Evolutionary conservation across 2,888 invertebrate genomes (phyloP), one percentile per base, ranked within the genome.

Genomic region (Acronicta leporina): DNA sequence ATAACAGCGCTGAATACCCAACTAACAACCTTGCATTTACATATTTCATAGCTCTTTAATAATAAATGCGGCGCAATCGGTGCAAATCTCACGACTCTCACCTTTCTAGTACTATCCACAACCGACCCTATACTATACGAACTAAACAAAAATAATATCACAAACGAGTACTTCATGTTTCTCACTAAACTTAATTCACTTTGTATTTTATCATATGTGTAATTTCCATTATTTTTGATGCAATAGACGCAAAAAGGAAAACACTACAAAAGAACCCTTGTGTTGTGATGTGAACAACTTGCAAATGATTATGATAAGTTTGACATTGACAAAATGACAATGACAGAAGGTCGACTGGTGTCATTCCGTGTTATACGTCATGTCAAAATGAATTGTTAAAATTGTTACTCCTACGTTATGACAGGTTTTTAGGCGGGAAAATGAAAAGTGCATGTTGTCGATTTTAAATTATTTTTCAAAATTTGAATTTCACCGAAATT

Each of bases 61-160:
- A 76, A 77, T 80, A 68, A 83, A 83, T 83, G 77, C 65, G 73
- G 70, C 82, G 75, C 81, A 84, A 75, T 82, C 76, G 77, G 74
- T 67, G 72, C 60, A 40, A 64, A 67, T 81, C 81, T 80, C 82
- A 82, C 38, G 38, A 60, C 61, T 47, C 80, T 83, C 80, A 91
- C 93, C 92, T 92, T 90, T 83, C 82, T 87, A 77, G 86, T 86
- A 77, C 88, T 86, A 76, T 89, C 86, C 67, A 88, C 85, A 76
- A 85, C 66, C 67, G 87, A 83, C 52, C 87, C 87, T 66, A 88
- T 83, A 73, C 87, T 87, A 73, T 82, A 87, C 40, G 86, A 85
- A 66, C 89, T 85, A 69, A 87, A 84, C 68, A 89, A 79, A 75
- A 91, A 87, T 72, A 92, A 77, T 80, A 85, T 75, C 58, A 89